These are phyloP conservation scores for Hypomesus transpacificus DNA, from an alignment of 2,113 vertebrate species.

Conservation along the genomic window DNA sequence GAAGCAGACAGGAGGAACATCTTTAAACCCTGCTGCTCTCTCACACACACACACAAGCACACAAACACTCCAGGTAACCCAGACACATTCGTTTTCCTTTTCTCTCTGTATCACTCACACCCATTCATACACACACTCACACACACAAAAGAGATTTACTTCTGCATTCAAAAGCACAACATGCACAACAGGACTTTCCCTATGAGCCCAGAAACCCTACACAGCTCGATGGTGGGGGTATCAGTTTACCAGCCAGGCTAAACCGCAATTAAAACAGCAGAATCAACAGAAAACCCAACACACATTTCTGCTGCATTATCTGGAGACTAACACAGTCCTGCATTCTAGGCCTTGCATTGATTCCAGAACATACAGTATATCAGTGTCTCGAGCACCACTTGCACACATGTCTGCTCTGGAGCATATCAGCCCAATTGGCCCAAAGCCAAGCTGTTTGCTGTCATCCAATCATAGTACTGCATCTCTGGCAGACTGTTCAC, in stretches of 20 bases:
- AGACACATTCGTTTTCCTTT: background rate
- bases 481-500: slow-evolving; percentile 29
- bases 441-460: slow-evolving; percentile 41
- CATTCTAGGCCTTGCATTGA: slow-evolving; percentile 54
- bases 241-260: slow-evolving; percentile 32
- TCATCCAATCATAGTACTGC: slow-evolving; percentile 36
- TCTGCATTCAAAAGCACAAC: slow-evolving; percentile 2
- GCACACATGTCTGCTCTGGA: slow-evolving; percentile 45
- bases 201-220: slow-evolving; percentile 19
- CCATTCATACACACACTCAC: background rate
- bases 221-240: slow-evolving; percentile 18
- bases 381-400: slow-evolving; percentile 25
- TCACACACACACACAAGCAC: slow-evolving; percentile 13
- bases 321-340: slow-evolving; percentile 41
- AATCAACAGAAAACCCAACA: slow-evolving; percentile 31
- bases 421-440: slow-evolving; percentile 52
- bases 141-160: slow-evolving; percentile 9
- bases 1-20: slow-evolving; percentile 41
- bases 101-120: background rate
- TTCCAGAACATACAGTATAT: slow-evolving; percentile 50
- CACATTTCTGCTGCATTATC: slow-evolving; percentile 35
- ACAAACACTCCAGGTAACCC: background rate
- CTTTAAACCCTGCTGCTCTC: slow-evolving; percentile 20
- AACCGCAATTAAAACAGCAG: slow-evolving; percentile 38
- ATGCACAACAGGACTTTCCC: slow-evolving; percentile 18